Percentiles rank a stretch among this genome's conserved stretches.
Conservation (phyloP, 2,797 vertebrate genomes). For the Fringilla coelebs region DNA sequence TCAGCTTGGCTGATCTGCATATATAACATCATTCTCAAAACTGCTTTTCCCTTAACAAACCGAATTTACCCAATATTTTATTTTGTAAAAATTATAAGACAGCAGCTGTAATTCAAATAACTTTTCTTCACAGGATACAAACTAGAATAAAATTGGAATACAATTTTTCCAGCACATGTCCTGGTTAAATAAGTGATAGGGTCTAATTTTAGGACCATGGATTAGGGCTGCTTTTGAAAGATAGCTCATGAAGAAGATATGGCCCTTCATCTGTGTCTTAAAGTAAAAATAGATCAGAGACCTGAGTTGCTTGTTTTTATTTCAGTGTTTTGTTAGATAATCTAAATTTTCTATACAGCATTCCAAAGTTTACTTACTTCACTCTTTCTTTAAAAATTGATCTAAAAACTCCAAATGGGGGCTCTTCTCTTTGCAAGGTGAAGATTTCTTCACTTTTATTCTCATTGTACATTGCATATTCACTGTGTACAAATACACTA, state of each 20-base stretch:
- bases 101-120: background rate
- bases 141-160: background rate
- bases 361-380: background rate
- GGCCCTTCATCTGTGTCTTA: background rate
- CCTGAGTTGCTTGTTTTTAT: background rate
- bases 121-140: background rate
- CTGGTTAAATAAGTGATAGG: background rate
- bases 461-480: background rate
- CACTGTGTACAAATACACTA: background rate
- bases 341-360: background rate
- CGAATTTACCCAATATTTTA: background rate
- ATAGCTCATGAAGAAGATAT: background rate
- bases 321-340: background rate
- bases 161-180: background rate
- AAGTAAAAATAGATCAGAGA: constrained; percentile 12
- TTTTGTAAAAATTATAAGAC: background rate
- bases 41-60: background rate
- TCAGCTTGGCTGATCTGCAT: background rate
- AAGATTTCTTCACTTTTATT: background rate
- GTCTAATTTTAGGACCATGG: background rate
- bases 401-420: background rate
- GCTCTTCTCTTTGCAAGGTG: background rate
- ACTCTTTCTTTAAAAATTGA: background rate
- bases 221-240: background rate
- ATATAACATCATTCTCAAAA: background rate